A percentile compares a stretch with the other conserved stretches of the same genome.
These are phyloP conservation scores for Bovichtus variegatus DNA, from an alignment of 2,797 vertebrate genomes.

Conservation along the genomic window DNA sequence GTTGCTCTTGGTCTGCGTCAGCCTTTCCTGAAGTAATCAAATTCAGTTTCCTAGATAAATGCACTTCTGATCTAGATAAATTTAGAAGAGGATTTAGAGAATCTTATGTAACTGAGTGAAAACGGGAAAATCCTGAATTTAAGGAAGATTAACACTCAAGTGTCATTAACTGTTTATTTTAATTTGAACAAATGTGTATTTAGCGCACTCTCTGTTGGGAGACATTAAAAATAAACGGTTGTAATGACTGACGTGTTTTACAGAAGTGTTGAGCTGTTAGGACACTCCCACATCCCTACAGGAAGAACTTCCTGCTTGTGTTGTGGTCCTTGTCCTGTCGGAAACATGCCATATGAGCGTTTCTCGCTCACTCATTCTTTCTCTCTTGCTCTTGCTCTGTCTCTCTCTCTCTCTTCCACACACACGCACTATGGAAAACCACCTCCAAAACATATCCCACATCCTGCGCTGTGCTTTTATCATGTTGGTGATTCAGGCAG, in stretches of 20 bases:
- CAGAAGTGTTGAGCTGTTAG: background rate
- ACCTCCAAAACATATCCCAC: conserved; percentile 61
- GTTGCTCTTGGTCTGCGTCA: conserved; percentile 16
- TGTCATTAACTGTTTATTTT: conserved; percentile 7
- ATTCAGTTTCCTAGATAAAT: conserved; percentile 43
- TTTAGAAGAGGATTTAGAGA: conserved; percentile 34
- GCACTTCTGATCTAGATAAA: conserved; percentile 37
- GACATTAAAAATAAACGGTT: background rate
- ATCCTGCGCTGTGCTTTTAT: conserved; percentile 62
- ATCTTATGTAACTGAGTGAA: conserved; percentile 20
- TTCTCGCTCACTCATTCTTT: conserved; percentile 3
- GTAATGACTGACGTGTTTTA: conserved; percentile 34
- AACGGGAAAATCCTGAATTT: conserved; percentile 17
- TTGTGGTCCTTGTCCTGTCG: conserved; percentile 50
- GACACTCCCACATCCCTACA: conserved; percentile 65
- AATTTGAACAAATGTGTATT: background rate
- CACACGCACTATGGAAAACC: conserved; percentile 53
- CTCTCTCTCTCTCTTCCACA: background rate
- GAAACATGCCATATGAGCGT: conserved; percentile 42
- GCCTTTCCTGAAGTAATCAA: conserved; percentile 33
- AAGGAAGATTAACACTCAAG: conserved; percentile 22
- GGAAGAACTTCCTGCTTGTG: conserved; percentile 77
- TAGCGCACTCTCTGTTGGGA: background rate
- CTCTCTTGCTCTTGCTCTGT: background rate
- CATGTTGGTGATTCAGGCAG: conserved; percentile 49